Evolutionary conservation across 2,888 invertebrate species (phyloP), one percentile per base, ranked within the genome.

Genomic region (Hemicrepidius hirtus): DNA sequence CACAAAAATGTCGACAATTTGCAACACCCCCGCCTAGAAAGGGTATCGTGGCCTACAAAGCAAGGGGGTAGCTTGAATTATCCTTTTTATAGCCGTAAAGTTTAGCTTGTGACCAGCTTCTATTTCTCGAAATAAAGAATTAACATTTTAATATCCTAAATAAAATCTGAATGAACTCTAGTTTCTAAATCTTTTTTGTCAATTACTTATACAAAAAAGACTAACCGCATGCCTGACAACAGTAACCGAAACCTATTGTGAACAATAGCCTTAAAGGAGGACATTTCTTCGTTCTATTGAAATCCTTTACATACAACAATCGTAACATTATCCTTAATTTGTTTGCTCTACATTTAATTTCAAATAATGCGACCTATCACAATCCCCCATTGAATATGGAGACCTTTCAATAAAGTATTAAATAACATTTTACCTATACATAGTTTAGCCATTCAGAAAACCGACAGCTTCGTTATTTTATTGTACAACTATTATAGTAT

Each of bases 1-100:
- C 79, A 80, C 79, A 79, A 79, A 81, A 82, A 81, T 81, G 81
- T 81, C 78, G 80, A 80, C 80, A 78, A 81, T 80, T 81, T 80
- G 81, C 80, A 79, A 80, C 82, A 80, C 81, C 80, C 81, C 65
- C 68, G 59, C 60, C 66, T 63, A 28, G 65, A 71, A 71, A 68
- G 73, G 73, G 73, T 74, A 55, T 44, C 24, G 18, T 40, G 57
- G 57, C 57, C 49, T 67, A 32, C 20, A 49, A 24, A 73, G 24
- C 50, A 37, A 71, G 67, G 63, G 71, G 71, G 67, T 71, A 66
- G 53, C 44, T 53, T 41, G 50, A 50, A 55, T 62, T 67, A 35
- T 55, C 62, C 67, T 67, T 71, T 71, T 71, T 71, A 57, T 65
- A 5, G 62, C 59, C 46, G 5, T 13, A 5, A n/a, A 41, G 13